Evolutionary conservation across 30 jellyfish, hydroid and myxozoan species (phyloP), one percentile per base, ranked within the genome.

Genomic region (Hydra vulgaris): DNA sequence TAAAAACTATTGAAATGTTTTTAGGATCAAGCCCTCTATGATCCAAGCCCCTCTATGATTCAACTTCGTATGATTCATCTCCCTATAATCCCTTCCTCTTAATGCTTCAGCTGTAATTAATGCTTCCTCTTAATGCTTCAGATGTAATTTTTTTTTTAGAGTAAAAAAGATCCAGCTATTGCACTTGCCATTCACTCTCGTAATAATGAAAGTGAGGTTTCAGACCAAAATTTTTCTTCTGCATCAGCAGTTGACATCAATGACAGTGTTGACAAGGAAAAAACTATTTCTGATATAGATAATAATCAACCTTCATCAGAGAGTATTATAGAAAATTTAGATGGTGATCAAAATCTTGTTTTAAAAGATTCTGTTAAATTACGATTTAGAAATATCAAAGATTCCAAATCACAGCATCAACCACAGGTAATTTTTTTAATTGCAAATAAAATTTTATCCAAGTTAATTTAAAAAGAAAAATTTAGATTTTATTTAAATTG

Each of bases 121-220:
- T n/a, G n/a, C n/a, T n/a, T n/a, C n/a, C n/a, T n/a, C n/a, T 40
- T 40, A 40, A 40, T 40, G 5, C 61, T 40, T 40, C 12, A 40
- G 8, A 12, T 40, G 61, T 40, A 40, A 23, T 27, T 71, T 27
- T n/a, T 73, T 20, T 16, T 24, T 24, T 25, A 78, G 85, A 74
- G 81, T 20, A 25, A 69, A 18, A 61, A 78, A 54, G 85, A 78
- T 22, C 85, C 85, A 53, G 81, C 85, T 40, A 54, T 78, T 1
- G 56, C 85, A 0, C 67, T 78, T 52, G 85, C 85, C 3, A 54
- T 78, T 61, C 85, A 78, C 53, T 22, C 76, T 12, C 61, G 12
- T 5, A 40, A 40, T 3, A 40, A 40, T 40, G 61, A 40, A 40
- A 40, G 61, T 40, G 61, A 40, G 12, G 12, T 40, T 5, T 40